phyloP scores from a whole-genome alignment of 2,888 invertebrate genomes.

The Lordiphosa fenestrarum region DNA sequence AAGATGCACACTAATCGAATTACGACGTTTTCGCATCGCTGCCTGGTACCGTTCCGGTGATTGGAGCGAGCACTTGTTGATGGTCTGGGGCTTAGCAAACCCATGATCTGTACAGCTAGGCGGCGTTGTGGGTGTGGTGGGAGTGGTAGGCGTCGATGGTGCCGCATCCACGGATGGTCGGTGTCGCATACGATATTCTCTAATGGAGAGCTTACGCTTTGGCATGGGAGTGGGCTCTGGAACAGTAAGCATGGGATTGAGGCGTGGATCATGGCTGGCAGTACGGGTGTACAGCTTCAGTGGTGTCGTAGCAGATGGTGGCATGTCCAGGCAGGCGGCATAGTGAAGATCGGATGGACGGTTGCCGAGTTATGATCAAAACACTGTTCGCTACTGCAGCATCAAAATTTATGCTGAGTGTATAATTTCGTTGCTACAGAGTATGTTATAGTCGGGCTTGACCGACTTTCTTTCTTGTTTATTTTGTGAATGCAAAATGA shows the following conservation, averaged over 20 bases:
- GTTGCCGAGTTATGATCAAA: no score
- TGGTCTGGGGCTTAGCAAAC: constrained; percentile 58
- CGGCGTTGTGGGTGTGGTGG: constrained; percentile 40
- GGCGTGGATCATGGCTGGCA: constrained; percentile 79
- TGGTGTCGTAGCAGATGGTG: constrained; percentile 50
- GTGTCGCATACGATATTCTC: constrained; percentile 93
- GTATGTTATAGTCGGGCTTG: no score
- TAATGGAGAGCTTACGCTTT: constrained; percentile 87
- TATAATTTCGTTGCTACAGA: no score
- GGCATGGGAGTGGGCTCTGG: constrained; percentile 79
- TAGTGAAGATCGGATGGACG: no score
- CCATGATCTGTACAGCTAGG: constrained; percentile 35
- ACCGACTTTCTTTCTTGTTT: no score
- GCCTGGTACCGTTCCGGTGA: constrained; percentile 72
- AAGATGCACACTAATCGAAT: constrained; percentile 53
- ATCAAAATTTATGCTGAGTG: no score
- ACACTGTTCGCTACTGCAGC: no score
- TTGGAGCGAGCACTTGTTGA: constrained; percentile 73
- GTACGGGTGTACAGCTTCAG: constrained; percentile 78
- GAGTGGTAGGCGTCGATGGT: constrained; percentile 33
- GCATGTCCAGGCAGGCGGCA: constrained; percentile 43
- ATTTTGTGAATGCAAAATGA: no score
- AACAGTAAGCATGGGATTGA: constrained; percentile 78
- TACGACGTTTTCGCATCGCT: constrained; percentile 58
- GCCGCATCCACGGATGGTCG: constrained; percentile 81